A percentile compares a stretch with the other conserved stretches of the same genome.
phyloP scores from a whole-genome alignment of 2,113 vertebrate genomes.

The Zosterops japonicus region DNA sequence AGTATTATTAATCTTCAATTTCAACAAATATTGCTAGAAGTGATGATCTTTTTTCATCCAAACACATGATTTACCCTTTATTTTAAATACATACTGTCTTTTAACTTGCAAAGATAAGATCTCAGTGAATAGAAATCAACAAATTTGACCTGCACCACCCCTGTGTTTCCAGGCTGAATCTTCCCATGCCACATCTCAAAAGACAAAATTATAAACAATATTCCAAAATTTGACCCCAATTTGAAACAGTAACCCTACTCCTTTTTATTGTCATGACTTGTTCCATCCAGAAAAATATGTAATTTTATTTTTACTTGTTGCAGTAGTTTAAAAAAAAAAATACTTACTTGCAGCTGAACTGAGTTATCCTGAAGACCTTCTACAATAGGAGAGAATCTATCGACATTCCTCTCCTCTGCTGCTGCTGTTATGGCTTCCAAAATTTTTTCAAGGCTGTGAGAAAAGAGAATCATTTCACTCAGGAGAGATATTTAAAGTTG shows the following conservation, averaged over 20 bases:
- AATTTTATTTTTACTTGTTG: not conserved
- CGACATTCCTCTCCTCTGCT: constrained; percentile 84
- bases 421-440: constrained; percentile 91
- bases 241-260: not conserved
- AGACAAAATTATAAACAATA: not conserved
- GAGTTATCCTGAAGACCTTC: constrained; percentile 89
- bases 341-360: constrained; percentile 90
- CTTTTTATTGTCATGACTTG: not conserved
- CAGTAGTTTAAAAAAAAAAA: not conserved
- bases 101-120: not conserved
- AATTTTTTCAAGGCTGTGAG: constrained; percentile 91
- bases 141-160: not conserved
- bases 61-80: not conserved
- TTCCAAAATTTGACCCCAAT: not conserved
- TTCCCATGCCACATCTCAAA: not conserved
- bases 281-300: not conserved
- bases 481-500: not conserved
- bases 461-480: constrained; percentile 8
- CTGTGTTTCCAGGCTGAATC: not conserved
- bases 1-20: not conserved
- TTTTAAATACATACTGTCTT: not conserved
- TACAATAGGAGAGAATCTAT: constrained; percentile 90
- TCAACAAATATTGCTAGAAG: not conserved
- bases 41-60: not conserved
- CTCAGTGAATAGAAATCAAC: not conserved